Percentiles rank a stretch among this genome's conserved stretches.
Conservation (phyloP, 2,888 invertebrate species). For the Hyposoter didymator region DNA sequence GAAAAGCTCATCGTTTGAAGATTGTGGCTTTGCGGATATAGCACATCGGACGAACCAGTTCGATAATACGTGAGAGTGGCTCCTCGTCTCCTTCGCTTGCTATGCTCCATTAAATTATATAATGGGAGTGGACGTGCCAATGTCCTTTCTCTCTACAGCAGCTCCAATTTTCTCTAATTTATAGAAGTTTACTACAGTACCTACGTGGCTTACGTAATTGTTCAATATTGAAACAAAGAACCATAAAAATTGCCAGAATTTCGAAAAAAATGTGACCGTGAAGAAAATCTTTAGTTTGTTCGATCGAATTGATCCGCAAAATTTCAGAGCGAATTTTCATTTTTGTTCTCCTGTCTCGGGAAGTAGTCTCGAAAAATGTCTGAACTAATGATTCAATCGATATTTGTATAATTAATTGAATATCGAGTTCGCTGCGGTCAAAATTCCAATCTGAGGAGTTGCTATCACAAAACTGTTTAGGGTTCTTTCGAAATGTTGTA, state of each 20-base stretch:
- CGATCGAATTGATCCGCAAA: no score
- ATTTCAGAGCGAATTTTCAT: no score
- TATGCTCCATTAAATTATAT: slow-evolving; percentile 55
- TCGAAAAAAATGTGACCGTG: no score
- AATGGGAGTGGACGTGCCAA: slow-evolving; percentile 53
- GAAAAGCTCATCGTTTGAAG: slow-evolving; percentile 20
- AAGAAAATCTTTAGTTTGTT: no score
- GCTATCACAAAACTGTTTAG: no score
- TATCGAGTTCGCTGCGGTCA: background rate
- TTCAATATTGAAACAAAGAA: background rate
- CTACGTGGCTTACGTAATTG: background rate
- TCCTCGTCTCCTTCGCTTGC: slow-evolving; percentile 13
- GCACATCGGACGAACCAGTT: slow-evolving; percentile 11
- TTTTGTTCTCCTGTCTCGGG: no score
- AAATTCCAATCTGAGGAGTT: no score
- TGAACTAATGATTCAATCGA: no score
- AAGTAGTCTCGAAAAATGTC: no score
- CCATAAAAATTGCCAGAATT: background rate
- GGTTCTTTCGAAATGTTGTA: no score
- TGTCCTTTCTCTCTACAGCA: slow-evolving; percentile 45
- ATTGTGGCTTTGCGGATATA: background rate
- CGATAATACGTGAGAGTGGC: slow-evolving; percentile 37
- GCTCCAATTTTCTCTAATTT: slow-evolving; percentile 52
- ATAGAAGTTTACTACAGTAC: slow-evolving; percentile 11
- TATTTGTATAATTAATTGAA: background rate